Evolutionary conservation across 2,888 invertebrate species (phyloP).

Genomic region (Habroteleia sp.): DNA sequence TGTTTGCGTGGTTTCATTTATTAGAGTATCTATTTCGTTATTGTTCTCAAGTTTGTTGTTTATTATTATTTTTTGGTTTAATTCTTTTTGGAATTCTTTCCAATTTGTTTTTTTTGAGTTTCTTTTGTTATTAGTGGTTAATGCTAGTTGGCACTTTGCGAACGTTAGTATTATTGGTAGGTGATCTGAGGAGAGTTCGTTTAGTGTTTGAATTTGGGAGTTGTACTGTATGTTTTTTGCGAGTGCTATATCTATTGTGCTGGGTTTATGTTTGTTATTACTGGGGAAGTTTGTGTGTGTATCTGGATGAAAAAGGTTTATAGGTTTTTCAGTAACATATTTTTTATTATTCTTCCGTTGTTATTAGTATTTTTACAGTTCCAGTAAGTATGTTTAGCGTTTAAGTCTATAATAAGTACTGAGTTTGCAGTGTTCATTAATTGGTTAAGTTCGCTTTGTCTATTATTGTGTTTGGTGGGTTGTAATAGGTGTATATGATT

Average conservation of each 20-base stretch:
- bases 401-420: too few relatives aligned
- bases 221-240: conserved; percentile 9
- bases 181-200: conserved; percentile 64
- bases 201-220: conserved; percentile 10
- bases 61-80: background rate
- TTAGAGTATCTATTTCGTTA: too few relatives aligned
- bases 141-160: background rate
- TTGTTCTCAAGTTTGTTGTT: background rate
- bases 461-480: too few relatives aligned
- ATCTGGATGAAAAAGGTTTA: conserved; percentile 24
- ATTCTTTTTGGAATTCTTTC: background rate
- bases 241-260: conserved; percentile 11
- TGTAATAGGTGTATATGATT: too few relatives aligned
- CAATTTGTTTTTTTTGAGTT: conserved; percentile 2
- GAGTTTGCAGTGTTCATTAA: too few relatives aligned
- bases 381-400: conserved; percentile 32
- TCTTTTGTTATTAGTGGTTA: background rate
- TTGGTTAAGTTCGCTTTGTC: too few relatives aligned
- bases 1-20: too few relatives aligned
- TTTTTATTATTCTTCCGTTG: conserved; percentile 35
- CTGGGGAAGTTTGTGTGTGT: conserved; percentile 8
- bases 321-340: conserved; percentile 23
- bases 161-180: conserved; percentile 47
- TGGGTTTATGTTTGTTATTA: background rate
- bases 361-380: conserved; percentile 32